phyloP scores from a whole-genome alignment of 2,797 vertebrate genomes.

The Alauda arvensis region DNA sequence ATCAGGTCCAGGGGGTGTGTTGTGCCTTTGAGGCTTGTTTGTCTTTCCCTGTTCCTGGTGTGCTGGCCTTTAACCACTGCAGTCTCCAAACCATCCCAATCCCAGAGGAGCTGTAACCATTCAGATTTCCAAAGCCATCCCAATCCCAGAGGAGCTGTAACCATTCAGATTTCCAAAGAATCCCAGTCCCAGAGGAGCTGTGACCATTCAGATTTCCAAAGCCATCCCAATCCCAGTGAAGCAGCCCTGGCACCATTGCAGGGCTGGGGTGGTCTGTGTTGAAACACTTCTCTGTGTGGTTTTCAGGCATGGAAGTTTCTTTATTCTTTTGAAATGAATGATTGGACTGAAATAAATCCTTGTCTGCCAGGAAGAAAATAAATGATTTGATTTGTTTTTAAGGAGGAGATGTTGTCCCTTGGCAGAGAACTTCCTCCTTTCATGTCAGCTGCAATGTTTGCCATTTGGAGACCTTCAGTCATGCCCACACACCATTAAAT shows the following conservation, averaged over 20 bases:
- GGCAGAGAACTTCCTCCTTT: not conserved
- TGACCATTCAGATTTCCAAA: not conserved
- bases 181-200: not conserved
- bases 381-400: not conserved
- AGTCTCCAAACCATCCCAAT: not conserved
- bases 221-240: not conserved
- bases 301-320: not conserved
- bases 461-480: not conserved
- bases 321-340: not conserved
- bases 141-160: not conserved
- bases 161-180: no score
- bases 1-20: not conserved
- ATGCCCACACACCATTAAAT: not conserved
- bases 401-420: not conserved
- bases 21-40: slow-evolving; percentile 58
- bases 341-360: not conserved
- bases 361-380: not conserved
- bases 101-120: not conserved
- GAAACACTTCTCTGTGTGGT: not conserved
- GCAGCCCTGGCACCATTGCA: not conserved
- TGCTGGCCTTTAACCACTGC: slow-evolving; percentile 7
- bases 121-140: not conserved
- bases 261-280: not conserved
- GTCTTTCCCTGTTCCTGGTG: slow-evolving; percentile 12
- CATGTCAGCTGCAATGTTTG: not conserved